A percentile compares a stretch with the other conserved stretches of the same genome.
These are phyloP conservation scores for Alouatta palliata DNA, from an alignment of 2,113 vertebrate species.

Conservation along the genomic window DNA sequence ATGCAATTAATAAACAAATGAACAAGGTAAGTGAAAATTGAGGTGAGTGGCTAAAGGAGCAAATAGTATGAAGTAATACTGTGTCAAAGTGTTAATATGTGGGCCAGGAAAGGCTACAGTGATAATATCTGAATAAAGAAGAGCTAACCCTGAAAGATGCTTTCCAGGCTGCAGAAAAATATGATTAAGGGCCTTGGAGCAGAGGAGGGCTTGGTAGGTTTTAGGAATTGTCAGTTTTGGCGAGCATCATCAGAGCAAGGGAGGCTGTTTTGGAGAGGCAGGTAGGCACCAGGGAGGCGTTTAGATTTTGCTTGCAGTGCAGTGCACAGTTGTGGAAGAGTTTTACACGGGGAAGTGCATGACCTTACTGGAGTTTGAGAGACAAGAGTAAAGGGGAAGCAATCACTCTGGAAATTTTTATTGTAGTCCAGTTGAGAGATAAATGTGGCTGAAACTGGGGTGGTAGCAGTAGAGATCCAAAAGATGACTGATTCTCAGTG, in stretches of 20 bases:
- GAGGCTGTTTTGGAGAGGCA: background rate
- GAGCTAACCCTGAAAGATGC: background rate
- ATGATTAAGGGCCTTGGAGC: background rate
- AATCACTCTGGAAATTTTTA: background rate
- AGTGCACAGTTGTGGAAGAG: background rate
- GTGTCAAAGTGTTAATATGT: background rate
- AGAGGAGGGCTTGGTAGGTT: background rate
- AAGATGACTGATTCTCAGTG: background rate
- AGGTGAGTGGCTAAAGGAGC: background rate
- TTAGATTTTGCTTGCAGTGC: background rate
- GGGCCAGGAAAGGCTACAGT: background rate
- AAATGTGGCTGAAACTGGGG: background rate
- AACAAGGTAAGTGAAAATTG: background rate
- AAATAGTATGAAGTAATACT: background rate
- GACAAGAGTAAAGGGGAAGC: background rate
- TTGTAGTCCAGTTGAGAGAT: background rate
- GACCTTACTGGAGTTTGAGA: background rate
- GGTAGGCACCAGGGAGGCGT: background rate
- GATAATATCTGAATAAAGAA: background rate
- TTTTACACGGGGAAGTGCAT: background rate
- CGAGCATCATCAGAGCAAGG: background rate
- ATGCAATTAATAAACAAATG: background rate
- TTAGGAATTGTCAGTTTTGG: background rate
- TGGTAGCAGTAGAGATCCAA: background rate
- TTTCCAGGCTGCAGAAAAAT: background rate